Percentiles rank a stretch among this genome's conserved stretches.
These are phyloP conservation scores for Drosophila triauraria DNA, from an alignment of 1,140 invertebrate species.

Conservation along the genomic window DNA sequence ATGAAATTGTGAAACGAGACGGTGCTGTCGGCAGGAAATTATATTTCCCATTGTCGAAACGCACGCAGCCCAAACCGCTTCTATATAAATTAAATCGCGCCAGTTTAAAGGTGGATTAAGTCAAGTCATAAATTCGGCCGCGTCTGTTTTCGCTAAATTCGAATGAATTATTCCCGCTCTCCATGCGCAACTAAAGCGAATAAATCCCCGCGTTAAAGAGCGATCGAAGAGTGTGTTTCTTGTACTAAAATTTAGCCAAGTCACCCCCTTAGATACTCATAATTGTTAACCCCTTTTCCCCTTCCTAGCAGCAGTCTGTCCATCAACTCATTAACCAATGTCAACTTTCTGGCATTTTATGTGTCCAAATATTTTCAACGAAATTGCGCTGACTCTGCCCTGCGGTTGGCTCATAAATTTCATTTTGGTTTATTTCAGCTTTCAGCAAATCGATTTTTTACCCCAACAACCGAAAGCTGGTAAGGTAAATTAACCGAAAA, in stretches of 20 bases:
- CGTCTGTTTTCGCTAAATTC: slow-evolving; percentile 57
- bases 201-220: slow-evolving; percentile 11
- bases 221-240: slow-evolving; percentile 2
- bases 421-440: slow-evolving; percentile 40
- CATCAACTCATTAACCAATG: slow-evolving; percentile 50
- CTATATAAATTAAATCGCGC: slow-evolving; percentile 71
- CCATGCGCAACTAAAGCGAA: slow-evolving; percentile 38
- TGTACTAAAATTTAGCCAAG: background rate
- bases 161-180: slow-evolving; percentile 44
- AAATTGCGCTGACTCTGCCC: slow-evolving; percentile 9
- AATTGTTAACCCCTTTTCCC: slow-evolving; percentile 19
- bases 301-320: background rate
- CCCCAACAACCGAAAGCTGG: slow-evolving; percentile 5
- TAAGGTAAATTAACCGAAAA: slow-evolving; percentile 18
- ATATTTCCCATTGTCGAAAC: slow-evolving; percentile 59
- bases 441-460: slow-evolving; percentile 64
- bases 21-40: slow-evolving; percentile 62
- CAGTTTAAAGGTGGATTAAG: slow-evolving; percentile 79
- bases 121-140: slow-evolving; percentile 67
- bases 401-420: slow-evolving; percentile 53
- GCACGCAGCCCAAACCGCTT: slow-evolving; percentile 13
- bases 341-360: slow-evolving; percentile 50
- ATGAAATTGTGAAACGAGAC: slow-evolving; percentile 65
- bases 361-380: slow-evolving; percentile 45
- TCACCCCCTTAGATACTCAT: slow-evolving; percentile 26